Conservation (phyloP, 2,888 invertebrate genomes). For the Heliconius cydno region DNA sequence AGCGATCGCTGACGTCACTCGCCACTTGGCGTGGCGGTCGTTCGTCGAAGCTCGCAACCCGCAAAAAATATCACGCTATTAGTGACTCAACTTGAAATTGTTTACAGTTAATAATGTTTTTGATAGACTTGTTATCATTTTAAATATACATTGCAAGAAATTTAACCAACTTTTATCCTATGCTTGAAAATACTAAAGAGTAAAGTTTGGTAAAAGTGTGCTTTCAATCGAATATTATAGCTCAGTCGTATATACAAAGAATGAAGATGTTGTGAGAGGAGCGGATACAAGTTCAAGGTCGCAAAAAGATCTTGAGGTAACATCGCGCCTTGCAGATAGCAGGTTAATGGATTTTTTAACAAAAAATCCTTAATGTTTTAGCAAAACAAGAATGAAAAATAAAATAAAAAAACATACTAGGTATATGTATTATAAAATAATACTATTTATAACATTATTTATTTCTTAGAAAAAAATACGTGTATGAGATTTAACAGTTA, state of each 20-base stretch:
- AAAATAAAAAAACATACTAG: too few relatives aligned
- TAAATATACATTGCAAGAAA: not conserved
- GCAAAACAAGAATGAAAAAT: too few relatives aligned
- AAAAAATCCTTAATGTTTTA: too few relatives aligned
- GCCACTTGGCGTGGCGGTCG: slow-evolving; percentile 35
- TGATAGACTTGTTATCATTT: not conserved
- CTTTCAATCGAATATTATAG: not conserved
- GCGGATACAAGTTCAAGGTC: slow-evolving; percentile 12
- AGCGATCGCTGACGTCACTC: slow-evolving; percentile 45
- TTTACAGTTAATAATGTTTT: slow-evolving; percentile 7
- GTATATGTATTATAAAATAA: too few relatives aligned
- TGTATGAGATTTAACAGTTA: too few relatives aligned
- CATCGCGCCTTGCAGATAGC: not conserved
- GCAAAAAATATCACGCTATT: slow-evolving; percentile 32
- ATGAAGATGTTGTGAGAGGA: not conserved
- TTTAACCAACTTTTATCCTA: not conserved
- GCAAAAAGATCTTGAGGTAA: not conserved
- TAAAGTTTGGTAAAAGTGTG: not conserved
- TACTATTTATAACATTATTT: too few relatives aligned
- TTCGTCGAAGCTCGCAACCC: slow-evolving; percentile 13
- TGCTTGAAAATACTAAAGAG: not conserved
- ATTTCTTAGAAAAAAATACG: too few relatives aligned
- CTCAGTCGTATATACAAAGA: not conserved
- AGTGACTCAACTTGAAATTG: slow-evolving; percentile 23
- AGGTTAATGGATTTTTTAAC: too few relatives aligned